These are phyloP conservation scores for Chondrosia reniformis DNA, from an alignment of 37 sponge, comb jelly and placozoan genomes.

Conservation along the genomic window DNA sequence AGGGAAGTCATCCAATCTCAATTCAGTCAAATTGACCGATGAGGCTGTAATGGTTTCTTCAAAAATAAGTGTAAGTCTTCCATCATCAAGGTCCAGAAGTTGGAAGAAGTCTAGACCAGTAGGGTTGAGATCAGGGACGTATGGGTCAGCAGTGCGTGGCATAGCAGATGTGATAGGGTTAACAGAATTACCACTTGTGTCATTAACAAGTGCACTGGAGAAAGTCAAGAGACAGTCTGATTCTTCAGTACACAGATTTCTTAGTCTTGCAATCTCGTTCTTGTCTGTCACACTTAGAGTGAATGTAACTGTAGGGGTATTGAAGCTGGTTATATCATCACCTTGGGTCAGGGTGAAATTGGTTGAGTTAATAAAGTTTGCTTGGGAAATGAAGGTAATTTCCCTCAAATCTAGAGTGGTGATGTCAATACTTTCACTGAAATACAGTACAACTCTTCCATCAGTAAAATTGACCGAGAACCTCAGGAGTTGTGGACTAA, in stretches of 20 bases:
- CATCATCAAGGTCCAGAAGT: conserved; percentile 71
- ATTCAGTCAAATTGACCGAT: conserved; percentile 47
- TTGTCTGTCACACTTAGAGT: conserved; percentile 53
- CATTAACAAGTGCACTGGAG: conserved; percentile 44
- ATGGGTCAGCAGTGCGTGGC: conserved; percentile 23
- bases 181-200: conserved; percentile 70
- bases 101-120: conserved; percentile 52
- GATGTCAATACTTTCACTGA: conserved; percentile 84
- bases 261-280: conserved; percentile 66
- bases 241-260: conserved; percentile 50
- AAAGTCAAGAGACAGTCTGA: conserved; percentile 49
- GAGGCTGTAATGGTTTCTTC: conserved; percentile 72
- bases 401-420: conserved; percentile 57
- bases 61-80: conserved; percentile 61
- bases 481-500: conserved; percentile 46
- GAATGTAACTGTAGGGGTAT: conserved; percentile 46
- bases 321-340: background rate
- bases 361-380: background rate
- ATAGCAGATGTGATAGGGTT: conserved; percentile 6
- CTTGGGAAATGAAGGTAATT: conserved; percentile 35
- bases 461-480: conserved; percentile 72
- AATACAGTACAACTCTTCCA: conserved; percentile 64
- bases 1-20: conserved; percentile 60
- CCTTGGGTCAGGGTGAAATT: conserved; percentile 77
- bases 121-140: conserved; percentile 50